phyloP scores from a whole-genome alignment of 2,888 invertebrate genomes.

The Drosophila pseudotakahashii region DNA sequence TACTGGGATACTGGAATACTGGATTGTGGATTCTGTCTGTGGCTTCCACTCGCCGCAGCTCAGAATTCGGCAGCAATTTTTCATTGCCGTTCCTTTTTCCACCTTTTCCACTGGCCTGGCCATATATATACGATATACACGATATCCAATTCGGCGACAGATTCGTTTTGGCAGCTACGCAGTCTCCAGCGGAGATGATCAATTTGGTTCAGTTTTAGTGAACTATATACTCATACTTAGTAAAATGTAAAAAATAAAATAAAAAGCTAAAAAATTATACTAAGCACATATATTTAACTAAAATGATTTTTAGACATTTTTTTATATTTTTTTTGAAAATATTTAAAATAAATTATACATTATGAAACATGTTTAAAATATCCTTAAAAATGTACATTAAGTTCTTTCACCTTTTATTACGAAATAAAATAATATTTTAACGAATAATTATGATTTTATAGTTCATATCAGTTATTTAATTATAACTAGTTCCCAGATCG shows the following conservation, averaged over 20 bases:
- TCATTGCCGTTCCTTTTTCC: conserved; percentile 4
- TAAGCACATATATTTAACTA: no score
- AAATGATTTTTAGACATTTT: no score
- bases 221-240: no score
- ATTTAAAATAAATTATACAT: no score
- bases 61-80: conserved; percentile 66
- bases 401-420: no score
- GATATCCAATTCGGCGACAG: conserved; percentile 72
- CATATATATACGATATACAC: conserved; percentile 38
- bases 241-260: neutral
- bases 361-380: no score
- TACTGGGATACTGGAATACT: neutral
- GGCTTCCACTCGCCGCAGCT: conserved; percentile 8
- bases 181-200: conserved; percentile 15
- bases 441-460: no score
- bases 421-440: no score
- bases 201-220: neutral
- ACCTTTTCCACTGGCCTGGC: conserved; percentile 7
- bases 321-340: no score
- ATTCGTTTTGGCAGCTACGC: conserved; percentile 77
- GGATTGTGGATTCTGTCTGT: conserved; percentile 18
- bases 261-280: neutral
- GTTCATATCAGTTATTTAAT: no score
- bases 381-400: no score
- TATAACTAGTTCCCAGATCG: conserved; percentile 15